Evolutionary conservation across 2,797 vertebrate genomes (phyloP).

Genomic region (Anguilla anguilla): DNA sequence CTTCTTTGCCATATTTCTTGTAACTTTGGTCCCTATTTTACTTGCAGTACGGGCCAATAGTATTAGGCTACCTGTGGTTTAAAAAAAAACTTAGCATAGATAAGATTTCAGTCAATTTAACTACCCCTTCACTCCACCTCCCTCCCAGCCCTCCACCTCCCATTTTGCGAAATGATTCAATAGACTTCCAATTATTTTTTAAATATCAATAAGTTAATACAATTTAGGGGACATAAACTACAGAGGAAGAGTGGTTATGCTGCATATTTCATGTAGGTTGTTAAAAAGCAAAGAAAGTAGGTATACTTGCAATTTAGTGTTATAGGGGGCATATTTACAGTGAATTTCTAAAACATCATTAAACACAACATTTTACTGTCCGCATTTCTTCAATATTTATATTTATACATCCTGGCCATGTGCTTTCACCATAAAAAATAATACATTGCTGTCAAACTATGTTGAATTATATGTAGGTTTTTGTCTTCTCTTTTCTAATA

Average conservation of each 20-base stretch:
- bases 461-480: neutral
- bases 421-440: neutral
- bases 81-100: no score
- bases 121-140: no score
- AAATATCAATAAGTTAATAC: neutral
- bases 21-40: no score
- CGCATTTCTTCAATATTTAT: neutral
- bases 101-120: no score
- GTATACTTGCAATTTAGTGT: neutral
- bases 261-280: neutral
- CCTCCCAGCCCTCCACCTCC: no score
- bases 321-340: neutral
- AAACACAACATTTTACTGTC: neutral
- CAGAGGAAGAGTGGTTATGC: neutral
- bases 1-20: no score
- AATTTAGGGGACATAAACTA: neutral
- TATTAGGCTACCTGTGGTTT: no score
- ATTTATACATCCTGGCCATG: neutral
- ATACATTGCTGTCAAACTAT: neutral
- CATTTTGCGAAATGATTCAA: no score
- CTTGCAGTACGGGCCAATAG: no score
- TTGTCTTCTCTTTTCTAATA: neutral
- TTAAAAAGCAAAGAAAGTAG: neutral
- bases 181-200: neutral
- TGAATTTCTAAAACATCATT: neutral